These are phyloP conservation scores for Antechinus stuartii DNA, from an alignment of 2,113 vertebrate species.

Conservation along the genomic window DNA sequence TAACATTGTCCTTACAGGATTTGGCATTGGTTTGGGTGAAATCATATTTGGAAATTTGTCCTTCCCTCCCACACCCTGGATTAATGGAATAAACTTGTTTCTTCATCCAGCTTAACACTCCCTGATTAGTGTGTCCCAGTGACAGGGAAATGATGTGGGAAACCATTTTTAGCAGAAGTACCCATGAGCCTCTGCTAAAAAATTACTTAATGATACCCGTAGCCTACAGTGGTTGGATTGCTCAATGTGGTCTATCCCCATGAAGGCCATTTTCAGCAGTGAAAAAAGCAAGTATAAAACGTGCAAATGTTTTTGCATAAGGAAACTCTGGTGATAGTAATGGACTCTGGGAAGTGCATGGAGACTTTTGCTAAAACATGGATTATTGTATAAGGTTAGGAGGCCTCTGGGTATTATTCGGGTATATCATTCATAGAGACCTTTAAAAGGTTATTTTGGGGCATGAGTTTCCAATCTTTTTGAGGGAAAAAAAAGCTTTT, in stretches of 20 bases:
- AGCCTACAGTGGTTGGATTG: not conserved
- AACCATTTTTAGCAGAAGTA: not conserved
- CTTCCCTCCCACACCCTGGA: conserved; percentile 1
- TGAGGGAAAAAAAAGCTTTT: not conserved
- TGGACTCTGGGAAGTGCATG: not conserved
- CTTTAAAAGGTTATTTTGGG: not conserved
- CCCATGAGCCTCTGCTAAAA: not conserved
- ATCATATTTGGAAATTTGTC: not conserved
- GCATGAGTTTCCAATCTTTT: not conserved
- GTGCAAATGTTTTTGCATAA: not conserved
- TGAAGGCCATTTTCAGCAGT: not conserved
- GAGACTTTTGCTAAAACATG: not conserved
- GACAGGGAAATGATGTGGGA: not conserved
- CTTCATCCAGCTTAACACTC: not conserved
- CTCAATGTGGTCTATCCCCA: not conserved
- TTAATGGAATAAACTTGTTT: not conserved
- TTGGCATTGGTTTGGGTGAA: not conserved
- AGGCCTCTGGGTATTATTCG: not conserved
- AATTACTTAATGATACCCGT: not conserved
- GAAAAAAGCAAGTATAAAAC: not conserved
- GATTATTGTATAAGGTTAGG: not conserved
- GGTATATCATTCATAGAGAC: not conserved
- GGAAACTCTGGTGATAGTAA: not conserved
- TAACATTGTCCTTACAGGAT: not conserved
- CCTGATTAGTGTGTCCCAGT: not conserved